phyloP scores from a whole-genome alignment of 2,888 invertebrate species.

The Melikaiella ostensackeni region DNA sequence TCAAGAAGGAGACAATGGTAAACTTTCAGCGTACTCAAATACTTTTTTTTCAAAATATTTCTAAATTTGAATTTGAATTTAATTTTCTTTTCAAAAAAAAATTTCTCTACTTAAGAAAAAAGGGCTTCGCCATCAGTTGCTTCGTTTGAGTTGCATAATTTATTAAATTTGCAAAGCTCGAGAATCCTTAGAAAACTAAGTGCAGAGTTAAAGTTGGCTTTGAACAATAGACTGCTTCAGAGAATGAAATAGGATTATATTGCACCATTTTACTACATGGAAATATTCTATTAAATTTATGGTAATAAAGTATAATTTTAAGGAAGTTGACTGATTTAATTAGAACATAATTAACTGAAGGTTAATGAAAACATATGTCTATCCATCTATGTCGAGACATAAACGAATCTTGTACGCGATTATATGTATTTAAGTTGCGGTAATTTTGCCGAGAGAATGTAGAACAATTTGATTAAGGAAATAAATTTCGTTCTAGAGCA shows the following conservation, averaged over 20 bases:
- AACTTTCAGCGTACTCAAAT: too few species aligned
- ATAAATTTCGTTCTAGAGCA: too few species aligned
- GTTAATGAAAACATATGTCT: neutral
- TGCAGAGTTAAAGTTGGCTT: slow-evolving; percentile 18
- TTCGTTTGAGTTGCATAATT: slow-evolving; percentile 2
- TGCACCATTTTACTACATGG: neutral
- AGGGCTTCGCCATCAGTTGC: neutral
- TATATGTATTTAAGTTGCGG: too few species aligned
- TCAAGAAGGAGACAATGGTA: too few species aligned
- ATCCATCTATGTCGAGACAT: neutral
- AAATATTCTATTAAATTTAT: neutral
- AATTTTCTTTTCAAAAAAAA: neutral
- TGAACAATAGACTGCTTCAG: slow-evolving; percentile 5
- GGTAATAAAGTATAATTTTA: neutral
- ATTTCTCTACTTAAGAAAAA: neutral
- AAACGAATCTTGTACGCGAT: too few species aligned
- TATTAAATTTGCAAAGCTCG: slow-evolving; percentile 15
- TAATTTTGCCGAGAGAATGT: too few species aligned
- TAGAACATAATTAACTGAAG: neutral
- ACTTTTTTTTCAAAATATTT: too few species aligned
- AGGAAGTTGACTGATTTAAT: neutral
- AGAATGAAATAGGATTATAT: slow-evolving; percentile 9
- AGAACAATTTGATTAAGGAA: too few species aligned
- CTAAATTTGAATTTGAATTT: neutral
- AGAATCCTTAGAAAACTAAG: slow-evolving; percentile 12